Evolutionary conservation across 2,797 vertebrate genomes (phyloP), one percentile per base, ranked within the genome.

Genomic region (Galagoides demidoff): DNA sequence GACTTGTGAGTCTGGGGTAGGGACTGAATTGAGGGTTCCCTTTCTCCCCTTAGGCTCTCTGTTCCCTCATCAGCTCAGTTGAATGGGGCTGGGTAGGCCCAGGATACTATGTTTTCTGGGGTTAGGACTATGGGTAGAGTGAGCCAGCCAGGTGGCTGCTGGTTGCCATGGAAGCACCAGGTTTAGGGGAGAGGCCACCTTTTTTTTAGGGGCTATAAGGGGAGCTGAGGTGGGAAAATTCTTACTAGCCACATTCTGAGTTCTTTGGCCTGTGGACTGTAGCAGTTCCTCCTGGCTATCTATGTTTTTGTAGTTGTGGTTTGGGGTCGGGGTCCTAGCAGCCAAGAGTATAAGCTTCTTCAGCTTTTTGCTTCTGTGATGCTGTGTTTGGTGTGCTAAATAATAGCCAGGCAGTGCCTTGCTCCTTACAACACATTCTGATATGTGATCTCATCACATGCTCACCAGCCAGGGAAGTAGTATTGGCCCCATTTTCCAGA

Each of bases 401-500:
- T 94, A 70, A 90, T 43, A 89, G 70, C 84, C 70, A 94, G 89
- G 84, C 76, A 90, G 91, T 29, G 92, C 90, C 64, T 92, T 83
- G 92, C 95, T 95, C 55, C 39, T 93, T 95, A 86, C 31, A 79
- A n/a, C 49, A 19, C n/a, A 34, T 64, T 91, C 71, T 97, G 66
- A 14, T 87, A 22, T 77, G 71, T 97, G 85, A 96, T 31, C 88
- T 96, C 89, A 89, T 57, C 27, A 9, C 87, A 66, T 94, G 61
- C 82, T 81, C 86, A 90, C 29, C 34, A 92, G 45, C 68, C 87
- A 63, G 29, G 63, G 55, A 94, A 90, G 79, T 92, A 84, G 81
- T 76, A 96, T 88, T 64, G n/a, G 29, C 63, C 78, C 76, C 77
- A 43, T 87, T 96, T 96, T 92, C 90, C 91, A 93, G 85, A 86